Base-by-base conservation (phyloP, 1,140 invertebrate genomes). In the Himalopsyche phryganea region DNA sequence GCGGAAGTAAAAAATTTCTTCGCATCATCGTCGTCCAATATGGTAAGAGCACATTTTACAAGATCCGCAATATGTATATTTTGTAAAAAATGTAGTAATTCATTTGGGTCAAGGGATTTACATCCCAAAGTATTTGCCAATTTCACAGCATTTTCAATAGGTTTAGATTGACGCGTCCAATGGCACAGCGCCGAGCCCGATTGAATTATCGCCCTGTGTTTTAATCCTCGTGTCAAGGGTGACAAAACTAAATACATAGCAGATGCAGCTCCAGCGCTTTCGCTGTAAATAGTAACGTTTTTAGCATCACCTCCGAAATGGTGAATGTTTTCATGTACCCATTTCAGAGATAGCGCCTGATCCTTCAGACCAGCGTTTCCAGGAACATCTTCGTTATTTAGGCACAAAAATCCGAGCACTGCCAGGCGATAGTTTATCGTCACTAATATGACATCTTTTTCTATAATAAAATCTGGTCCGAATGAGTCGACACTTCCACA, bases 401-500 rank as follows among this genome's bases (percentile, higher is more conserved):
- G 82, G 52, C 83, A 85, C 14, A 89, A 66, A 67, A 88, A 90
- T n/a, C 87, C 88, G 19, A 91, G 70, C 1, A 85, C 80, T 41
- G 88, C 88, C 11, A 91, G 71, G 58, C 89, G 77, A 65, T 91
- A 91, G 61, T 91, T 89, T 48, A 91, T 81, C 1, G 87, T 86
- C 0, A 91, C 86, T 0, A 91, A 75, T 1, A 91, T 79, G 20
- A 87, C 68, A 23, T 81, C 75, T 65, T 86, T 79, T 9, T 80
- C 75, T 6, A 85, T 72, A 0, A 86, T 65, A 50, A 75, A 74
- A 55, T 79, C 74, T 0, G 77, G 74, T 2, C 73, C 69, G 57
- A 65, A 66, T 9, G 55, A 18, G 7, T 44, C 36, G 20, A 63
- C 58, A 58, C 68, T 65, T 4, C 72, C 76, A n/a, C 72, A 74